Percentiles rank a stretch among this genome's conserved stretches.
Evolutionary conservation across 2,888 invertebrate species (phyloP).

Genomic region (Synanthedon tipuliformis): DNA sequence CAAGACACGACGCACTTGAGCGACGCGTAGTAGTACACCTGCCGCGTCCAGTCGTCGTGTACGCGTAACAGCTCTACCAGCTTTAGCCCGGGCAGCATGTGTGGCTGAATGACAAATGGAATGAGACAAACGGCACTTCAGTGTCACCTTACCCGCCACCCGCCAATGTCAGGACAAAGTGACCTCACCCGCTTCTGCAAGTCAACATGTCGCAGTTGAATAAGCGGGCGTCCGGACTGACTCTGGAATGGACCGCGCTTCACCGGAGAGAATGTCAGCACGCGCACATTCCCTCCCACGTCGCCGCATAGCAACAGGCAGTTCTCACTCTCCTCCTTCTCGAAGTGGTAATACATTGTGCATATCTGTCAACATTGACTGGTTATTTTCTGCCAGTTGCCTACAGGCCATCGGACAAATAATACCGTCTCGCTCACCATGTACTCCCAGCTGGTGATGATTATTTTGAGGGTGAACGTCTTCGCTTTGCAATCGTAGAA

Average conservation of each 20-base stretch:
- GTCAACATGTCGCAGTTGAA: slow-evolving; percentile 71
- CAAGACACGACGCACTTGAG: slow-evolving; percentile 78
- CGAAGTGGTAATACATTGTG: slow-evolving; percentile 72
- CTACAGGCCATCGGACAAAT: background rate
- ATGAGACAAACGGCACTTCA: background rate
- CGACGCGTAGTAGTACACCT: slow-evolving; percentile 75
- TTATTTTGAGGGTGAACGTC: slow-evolving; percentile 77
- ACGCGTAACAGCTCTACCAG: slow-evolving; percentile 68
- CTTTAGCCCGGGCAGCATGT: slow-evolving; percentile 45
- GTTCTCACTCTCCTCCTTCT: slow-evolving; percentile 61
- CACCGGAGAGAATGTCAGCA: slow-evolving; percentile 72
- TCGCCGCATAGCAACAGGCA: slow-evolving; percentile 80
- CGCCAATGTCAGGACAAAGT: background rate
- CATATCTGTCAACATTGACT: slow-evolving; percentile 31
- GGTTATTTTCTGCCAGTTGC: background rate
- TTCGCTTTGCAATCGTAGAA: slow-evolving; percentile 84
- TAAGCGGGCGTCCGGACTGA: slow-evolving; percentile 71
- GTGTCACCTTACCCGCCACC: background rate
- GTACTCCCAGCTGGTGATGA: slow-evolving; percentile 75
- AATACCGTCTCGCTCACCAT: slow-evolving; percentile 30
- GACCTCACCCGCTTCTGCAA: slow-evolving; percentile 54
- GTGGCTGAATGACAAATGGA: background rate
- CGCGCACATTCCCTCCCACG: slow-evolving; percentile 76
- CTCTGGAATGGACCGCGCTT: slow-evolving; percentile 79
- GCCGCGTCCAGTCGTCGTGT: slow-evolving; percentile 77